Conservation (phyloP, 1,140 invertebrate genomes). For the Saxidomus purpurata region DNA sequence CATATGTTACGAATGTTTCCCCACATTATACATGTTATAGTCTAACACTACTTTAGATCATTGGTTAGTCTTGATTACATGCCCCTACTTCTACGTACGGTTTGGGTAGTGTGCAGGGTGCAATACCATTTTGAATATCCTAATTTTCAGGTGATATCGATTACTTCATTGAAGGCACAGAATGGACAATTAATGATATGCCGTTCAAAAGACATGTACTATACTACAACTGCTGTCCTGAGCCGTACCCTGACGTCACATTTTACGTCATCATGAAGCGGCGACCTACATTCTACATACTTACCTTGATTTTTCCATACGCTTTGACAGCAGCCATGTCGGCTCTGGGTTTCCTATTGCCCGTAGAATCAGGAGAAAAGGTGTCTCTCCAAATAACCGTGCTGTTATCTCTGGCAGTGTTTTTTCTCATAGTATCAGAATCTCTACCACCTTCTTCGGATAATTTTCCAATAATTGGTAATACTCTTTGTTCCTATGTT, state of each 20-base stretch:
- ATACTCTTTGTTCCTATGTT: too few species aligned
- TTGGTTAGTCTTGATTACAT: too few species aligned
- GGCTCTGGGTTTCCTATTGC: conserved; percentile 94
- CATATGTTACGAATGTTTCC: too few species aligned
- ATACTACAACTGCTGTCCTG: conserved; percentile 90
- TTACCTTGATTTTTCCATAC: conserved; percentile 93
- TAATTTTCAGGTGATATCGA: conserved; percentile 81
- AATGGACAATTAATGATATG: conserved; percentile 85
- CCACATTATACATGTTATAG: too few species aligned
- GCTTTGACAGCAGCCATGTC: conserved; percentile 95
- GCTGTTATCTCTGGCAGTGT: conserved; percentile 85
- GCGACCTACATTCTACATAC: conserved; percentile 95
- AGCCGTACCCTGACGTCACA: conserved; percentile 84
- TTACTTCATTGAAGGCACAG: conserved; percentile 87
- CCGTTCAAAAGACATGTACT: conserved; percentile 89
- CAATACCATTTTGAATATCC: too few species aligned
- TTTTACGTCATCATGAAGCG: conserved; percentile 89
- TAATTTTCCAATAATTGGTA: conserved; percentile 82
- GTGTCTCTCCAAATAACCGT: conserved; percentile 85
- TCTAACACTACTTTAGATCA: too few species aligned
- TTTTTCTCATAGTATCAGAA: conserved; percentile 85
- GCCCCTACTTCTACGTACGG: too few species aligned
- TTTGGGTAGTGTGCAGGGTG: too few species aligned
- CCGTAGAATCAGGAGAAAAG: conserved; percentile 91
- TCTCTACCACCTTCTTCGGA: conserved; percentile 85